These are phyloP conservation scores for Dendroctonus valens DNA, from an alignment of 1,140 invertebrate species.

Conservation along the genomic window DNA sequence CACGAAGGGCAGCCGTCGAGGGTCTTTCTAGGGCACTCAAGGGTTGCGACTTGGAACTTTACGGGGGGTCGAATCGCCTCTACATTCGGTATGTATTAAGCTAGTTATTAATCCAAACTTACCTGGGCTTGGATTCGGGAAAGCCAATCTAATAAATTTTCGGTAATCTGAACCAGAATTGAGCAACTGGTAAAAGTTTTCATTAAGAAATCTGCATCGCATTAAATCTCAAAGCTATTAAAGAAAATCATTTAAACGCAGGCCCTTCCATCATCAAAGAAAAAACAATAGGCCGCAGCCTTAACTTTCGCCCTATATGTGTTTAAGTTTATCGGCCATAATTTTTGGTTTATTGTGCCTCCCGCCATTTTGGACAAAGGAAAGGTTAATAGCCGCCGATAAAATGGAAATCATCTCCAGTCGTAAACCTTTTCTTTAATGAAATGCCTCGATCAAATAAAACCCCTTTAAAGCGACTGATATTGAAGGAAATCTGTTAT, in stretches of 20 bases:
- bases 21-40: slow-evolving; percentile 27
- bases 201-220: no score
- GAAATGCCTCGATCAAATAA: slow-evolving; percentile 14
- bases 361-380: slow-evolving; percentile 28
- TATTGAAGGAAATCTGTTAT: slow-evolving; percentile 16
- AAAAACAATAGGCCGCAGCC: no score
- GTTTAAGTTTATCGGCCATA: slow-evolving; percentile 29
- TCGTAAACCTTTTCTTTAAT: slow-evolving; percentile 30
- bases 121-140: slow-evolving; percentile 6
- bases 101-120: slow-evolving; percentile 19
- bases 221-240: no score
- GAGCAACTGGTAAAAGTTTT: no score
- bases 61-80: neutral
- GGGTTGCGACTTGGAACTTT: slow-evolving; percentile 23
- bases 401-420: slow-evolving; percentile 24
- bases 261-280: no score
- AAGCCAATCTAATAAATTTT: no score
- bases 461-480: slow-evolving; percentile 16
- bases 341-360: slow-evolving; percentile 26
- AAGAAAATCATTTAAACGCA: no score
- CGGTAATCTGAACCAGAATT: no score
- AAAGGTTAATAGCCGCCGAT: slow-evolving; percentile 28
- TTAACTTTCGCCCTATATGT: slow-evolving; percentile 2
- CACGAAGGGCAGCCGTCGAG: slow-evolving; percentile 33
- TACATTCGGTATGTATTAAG: slow-evolving; percentile 11